A percentile compares a stretch with the other conserved stretches of the same genome.
Conservation (phyloP, 2,113 vertebrate species). For the Charina bottae region DNA sequence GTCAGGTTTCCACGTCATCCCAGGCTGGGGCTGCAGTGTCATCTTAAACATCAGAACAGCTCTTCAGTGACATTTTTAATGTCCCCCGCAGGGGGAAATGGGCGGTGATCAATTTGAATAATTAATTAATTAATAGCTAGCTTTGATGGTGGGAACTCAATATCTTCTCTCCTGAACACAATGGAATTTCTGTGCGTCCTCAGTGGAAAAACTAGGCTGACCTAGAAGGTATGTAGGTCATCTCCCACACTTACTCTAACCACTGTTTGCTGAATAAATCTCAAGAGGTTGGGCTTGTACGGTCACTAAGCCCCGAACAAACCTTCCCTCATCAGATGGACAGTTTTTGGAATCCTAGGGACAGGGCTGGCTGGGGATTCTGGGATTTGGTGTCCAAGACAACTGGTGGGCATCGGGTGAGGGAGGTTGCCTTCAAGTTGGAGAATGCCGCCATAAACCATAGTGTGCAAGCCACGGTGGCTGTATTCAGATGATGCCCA, state of each 20-base stretch:
- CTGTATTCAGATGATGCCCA: not conserved
- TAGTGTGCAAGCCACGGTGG: not conserved
- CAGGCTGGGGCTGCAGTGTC: not conserved
- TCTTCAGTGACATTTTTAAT: conserved; percentile 35
- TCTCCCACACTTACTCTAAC: not conserved
- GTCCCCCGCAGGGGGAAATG: too few relatives aligned
- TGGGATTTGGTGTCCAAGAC: not conserved
- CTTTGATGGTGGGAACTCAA: not conserved
- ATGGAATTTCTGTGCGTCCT: not conserved
- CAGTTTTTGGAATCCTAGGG: not conserved
- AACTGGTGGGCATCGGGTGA: too few relatives aligned
- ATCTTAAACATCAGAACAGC: conserved; percentile 42
- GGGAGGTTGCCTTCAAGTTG: not conserved
- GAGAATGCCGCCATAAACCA: not conserved
- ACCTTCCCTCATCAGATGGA: not conserved
- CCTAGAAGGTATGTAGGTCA: not conserved
- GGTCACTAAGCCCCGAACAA: not conserved
- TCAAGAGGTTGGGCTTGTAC: not conserved
- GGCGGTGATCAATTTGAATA: too few relatives aligned
- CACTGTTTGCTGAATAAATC: not conserved
- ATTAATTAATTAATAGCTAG: too few relatives aligned
- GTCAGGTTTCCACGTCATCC: conserved; percentile 29
- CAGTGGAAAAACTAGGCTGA: not conserved
- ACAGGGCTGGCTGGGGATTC: not conserved
- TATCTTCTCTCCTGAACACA: conserved; percentile 1